Conservation (phyloP, 2,888 invertebrate genomes). For the Caenorhabditis sp. region DNA sequence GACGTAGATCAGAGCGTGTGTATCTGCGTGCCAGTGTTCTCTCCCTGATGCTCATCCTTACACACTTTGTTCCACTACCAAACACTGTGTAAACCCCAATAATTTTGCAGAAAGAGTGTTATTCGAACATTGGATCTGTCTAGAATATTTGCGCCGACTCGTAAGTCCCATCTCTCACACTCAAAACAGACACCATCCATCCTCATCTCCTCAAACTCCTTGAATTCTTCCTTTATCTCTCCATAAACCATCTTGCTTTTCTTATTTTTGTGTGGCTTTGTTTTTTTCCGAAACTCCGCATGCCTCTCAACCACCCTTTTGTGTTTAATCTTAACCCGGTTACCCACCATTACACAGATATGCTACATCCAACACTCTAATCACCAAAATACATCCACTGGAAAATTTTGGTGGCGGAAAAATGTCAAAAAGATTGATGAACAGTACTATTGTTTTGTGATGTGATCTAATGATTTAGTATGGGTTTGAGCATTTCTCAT, state of each 20-base stretch:
- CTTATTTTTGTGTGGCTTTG: slow-evolving; percentile 20
- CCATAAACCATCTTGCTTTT: not conserved
- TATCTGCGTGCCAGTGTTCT: slow-evolving; percentile 2
- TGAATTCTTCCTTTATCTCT: slow-evolving; percentile 11
- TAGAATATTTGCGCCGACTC: slow-evolving; percentile 44
- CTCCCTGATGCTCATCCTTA: not conserved
- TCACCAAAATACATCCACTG: not conserved
- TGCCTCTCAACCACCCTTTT: slow-evolving; percentile 42
- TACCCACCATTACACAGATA: slow-evolving; percentile 4
- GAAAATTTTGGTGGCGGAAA: slow-evolving; percentile 1
- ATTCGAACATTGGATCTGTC: slow-evolving; percentile 10
- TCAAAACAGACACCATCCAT: slow-evolving; percentile 1
- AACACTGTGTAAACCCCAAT: slow-evolving; percentile 37
- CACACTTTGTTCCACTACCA: slow-evolving; percentile 1
- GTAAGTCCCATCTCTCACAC: slow-evolving; percentile 33
- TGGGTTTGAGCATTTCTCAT: too few relatives aligned
- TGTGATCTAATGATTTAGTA: too few relatives aligned
- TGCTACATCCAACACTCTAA: slow-evolving; percentile 9
- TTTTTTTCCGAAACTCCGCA: slow-evolving; percentile 26
- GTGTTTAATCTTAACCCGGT: slow-evolving; percentile 16
- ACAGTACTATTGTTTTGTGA: slow-evolving; percentile 46
- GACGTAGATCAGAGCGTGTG: slow-evolving; percentile 5
- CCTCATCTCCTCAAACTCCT: slow-evolving; percentile 15
- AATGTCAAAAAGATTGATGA: slow-evolving; percentile 25
- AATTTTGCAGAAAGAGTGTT: slow-evolving; percentile 48